Conservation (phyloP, 53 echinoderm and acorn worm genomes). For the Echinometra lucunter region DNA sequence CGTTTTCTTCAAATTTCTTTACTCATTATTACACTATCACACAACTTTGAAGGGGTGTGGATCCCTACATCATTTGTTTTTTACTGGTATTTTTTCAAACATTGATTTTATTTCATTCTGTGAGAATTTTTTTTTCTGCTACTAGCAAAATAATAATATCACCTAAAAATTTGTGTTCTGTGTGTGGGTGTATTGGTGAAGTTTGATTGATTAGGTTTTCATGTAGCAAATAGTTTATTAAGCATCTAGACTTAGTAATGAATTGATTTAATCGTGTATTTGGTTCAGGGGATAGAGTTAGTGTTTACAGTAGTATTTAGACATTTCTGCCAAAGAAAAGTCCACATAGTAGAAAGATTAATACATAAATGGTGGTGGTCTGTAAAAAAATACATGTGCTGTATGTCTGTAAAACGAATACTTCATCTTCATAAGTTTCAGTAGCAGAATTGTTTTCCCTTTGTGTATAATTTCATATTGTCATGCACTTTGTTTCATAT, state of each 20-base stretch:
- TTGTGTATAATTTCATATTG: not conserved
- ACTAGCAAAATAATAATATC: too few relatives aligned
- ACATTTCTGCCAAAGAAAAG: not conserved
- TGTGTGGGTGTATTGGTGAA: not conserved
- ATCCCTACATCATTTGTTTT: too few relatives aligned
- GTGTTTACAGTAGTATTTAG: not conserved
- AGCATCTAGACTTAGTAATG: not conserved
- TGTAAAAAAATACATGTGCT: not conserved
- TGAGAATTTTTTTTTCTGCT: too few relatives aligned
- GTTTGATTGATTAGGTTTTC: not conserved
- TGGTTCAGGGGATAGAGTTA: not conserved
- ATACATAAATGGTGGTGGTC: not conserved
- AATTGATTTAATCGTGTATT: not conserved
- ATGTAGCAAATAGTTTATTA: not conserved
- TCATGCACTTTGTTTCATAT: not conserved
- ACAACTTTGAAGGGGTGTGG: too few relatives aligned
- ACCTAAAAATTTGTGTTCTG: not conserved
- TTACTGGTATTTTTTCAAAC: too few relatives aligned
- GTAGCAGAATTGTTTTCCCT: not conserved
- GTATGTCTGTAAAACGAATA: not conserved
- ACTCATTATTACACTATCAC: too few relatives aligned
- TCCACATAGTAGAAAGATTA: not conserved
- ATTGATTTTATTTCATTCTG: too few relatives aligned
- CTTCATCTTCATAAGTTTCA: not conserved
- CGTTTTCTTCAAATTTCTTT: too few relatives aligned